Percentiles rank a stretch among this genome's conserved stretches.
phyloP scores from a whole-genome alignment of 2,113 vertebrate genomes.

The Myotis yumanensis region DNA sequence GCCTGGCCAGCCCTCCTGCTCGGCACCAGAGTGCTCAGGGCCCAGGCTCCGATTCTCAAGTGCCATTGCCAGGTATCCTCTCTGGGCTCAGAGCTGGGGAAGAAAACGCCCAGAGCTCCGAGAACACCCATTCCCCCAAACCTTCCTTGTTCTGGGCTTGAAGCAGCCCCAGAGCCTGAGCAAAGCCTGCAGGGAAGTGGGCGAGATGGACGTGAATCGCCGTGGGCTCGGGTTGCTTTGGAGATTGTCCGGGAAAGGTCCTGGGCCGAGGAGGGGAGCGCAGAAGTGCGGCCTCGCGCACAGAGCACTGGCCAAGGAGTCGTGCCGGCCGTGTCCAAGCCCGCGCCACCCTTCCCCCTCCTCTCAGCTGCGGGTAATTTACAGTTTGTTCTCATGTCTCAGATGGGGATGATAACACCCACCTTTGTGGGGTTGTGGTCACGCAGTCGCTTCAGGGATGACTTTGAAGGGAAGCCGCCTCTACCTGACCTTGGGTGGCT shows the following conservation, averaged over 20 bases:
- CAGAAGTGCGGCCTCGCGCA: neutral
- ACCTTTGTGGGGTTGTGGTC: neutral
- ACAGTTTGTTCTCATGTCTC: fast-evolving
- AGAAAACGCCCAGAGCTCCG: neutral
- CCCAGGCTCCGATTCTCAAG: neutral
- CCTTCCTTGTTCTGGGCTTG: neutral
- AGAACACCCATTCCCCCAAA: neutral
- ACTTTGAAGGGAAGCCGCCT: neutral
- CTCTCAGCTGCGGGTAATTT: fast-evolving
- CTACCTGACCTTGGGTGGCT: neutral
- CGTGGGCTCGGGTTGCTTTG: neutral
- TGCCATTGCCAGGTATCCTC: neutral
- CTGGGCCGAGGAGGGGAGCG: neutral
- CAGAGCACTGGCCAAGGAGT: fast-evolving
- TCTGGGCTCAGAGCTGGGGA: neutral
- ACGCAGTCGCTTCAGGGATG: neutral
- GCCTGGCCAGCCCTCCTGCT: neutral
- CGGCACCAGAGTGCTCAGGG: neutral
- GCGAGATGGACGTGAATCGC: neutral
- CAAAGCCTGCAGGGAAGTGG: neutral
- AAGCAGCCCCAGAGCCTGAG: neutral
- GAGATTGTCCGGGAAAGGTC: neutral
- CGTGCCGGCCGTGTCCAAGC: fast-evolving
- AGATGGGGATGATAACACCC: neutral
- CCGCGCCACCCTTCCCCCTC: fast-evolving